Conservation (phyloP, 2,888 invertebrate species). For the Sisyra nigra region DNA sequence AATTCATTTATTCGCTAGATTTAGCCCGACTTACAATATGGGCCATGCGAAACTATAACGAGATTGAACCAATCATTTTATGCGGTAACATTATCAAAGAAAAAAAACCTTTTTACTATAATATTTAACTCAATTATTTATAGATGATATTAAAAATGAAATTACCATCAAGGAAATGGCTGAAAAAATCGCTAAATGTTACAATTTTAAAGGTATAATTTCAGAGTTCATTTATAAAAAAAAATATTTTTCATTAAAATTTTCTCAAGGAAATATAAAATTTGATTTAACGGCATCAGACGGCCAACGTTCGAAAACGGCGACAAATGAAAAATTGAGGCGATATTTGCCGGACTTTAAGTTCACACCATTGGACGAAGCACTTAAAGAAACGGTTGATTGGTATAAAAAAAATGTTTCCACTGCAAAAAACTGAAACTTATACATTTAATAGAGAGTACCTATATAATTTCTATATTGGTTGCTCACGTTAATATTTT, state of each 20-base stretch:
- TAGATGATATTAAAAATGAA: constrained; percentile 88
- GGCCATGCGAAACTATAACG: constrained; percentile 73
- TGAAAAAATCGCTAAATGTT: constrained; percentile 65
- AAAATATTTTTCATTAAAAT: too few species aligned
- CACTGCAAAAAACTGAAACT: constrained; percentile 53
- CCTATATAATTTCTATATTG: too few species aligned
- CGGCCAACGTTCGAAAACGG: constrained; percentile 97
- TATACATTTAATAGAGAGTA: too few species aligned
- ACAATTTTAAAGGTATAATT: constrained; percentile 60
- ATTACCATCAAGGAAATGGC: constrained; percentile 82
- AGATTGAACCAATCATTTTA: constrained; percentile 86
- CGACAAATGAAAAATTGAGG: constrained; percentile 81
- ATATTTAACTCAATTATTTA: constrained; percentile 15
- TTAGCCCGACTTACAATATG: constrained; percentile 83
- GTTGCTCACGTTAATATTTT: too few species aligned
- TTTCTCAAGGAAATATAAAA: constrained; percentile 42
- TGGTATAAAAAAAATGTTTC: constrained; percentile 79
- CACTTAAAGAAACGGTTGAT: constrained; percentile 67
- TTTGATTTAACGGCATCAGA: constrained; percentile 83
- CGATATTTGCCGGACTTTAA: constrained; percentile 61
- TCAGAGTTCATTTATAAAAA: too few species aligned
- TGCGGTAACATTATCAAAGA: constrained; percentile 47
- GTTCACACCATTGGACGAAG: constrained; percentile 79
- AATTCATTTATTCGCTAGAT: constrained; percentile 94
- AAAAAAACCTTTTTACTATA: too few species aligned